Evolutionary conservation across 2,888 invertebrate species (phyloP).

Genomic region (Tenthredo amoena): DNA sequence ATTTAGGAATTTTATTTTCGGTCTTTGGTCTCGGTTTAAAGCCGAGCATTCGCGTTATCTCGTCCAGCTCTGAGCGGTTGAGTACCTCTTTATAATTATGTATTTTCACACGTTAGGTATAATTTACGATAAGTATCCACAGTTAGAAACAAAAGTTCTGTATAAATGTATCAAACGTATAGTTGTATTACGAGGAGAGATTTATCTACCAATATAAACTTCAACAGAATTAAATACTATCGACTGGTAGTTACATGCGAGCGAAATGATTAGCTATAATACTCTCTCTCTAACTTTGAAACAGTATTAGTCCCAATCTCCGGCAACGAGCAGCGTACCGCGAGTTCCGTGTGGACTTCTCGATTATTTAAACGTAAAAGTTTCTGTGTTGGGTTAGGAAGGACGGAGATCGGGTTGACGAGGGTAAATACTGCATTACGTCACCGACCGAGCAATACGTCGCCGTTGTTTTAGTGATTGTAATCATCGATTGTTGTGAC

Average conservation of each 20-base stretch:
- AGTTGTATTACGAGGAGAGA: background rate
- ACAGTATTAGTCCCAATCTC: slow-evolving; percentile 2
- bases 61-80: too few relatives aligned
- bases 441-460: background rate
- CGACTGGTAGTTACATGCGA: background rate
- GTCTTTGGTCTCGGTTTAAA: background rate
- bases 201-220: background rate
- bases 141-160: background rate
- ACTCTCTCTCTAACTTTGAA: background rate
- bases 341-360: background rate
- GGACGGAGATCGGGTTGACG: background rate
- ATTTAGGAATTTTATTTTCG: slow-evolving; percentile 28
- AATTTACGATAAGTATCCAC: background rate
- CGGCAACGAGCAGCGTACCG: background rate
- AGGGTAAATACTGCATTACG: background rate
- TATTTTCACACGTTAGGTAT: background rate
- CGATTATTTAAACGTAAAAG: background rate
- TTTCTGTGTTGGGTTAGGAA: background rate
- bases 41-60: background rate
- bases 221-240: background rate
- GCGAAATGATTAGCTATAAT: slow-evolving; percentile 3
- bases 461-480: background rate
- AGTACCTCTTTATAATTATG: background rate
- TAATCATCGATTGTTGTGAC: background rate
- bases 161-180: background rate